Percentiles rank a stretch among this genome's conserved stretches.
phyloP scores from a whole-genome alignment of 2,113 vertebrate species.

The Chrysemys picta region DNA sequence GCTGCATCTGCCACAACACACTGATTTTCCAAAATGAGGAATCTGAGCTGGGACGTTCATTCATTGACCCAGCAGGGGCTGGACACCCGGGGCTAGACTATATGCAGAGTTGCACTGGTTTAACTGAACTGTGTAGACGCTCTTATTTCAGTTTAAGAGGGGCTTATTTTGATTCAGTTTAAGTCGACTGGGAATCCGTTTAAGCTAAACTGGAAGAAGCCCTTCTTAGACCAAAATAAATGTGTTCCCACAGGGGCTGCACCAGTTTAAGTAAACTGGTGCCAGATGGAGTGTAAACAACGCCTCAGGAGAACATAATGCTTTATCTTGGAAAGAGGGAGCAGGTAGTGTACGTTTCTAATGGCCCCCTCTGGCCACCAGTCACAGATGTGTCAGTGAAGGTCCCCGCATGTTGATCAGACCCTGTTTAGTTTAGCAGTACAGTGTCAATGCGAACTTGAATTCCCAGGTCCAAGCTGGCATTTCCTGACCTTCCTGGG shows the following conservation, averaged over 20 bases:
- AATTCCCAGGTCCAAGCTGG: not conserved
- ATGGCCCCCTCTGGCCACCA: not conserved
- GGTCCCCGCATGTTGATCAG: not conserved
- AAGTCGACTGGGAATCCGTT: not conserved
- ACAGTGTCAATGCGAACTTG: not conserved
- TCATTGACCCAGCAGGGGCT: not conserved
- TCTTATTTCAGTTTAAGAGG: not conserved
- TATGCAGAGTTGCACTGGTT: not conserved
- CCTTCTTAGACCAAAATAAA: not conserved
- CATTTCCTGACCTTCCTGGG: not conserved
- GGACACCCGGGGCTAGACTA: not conserved
- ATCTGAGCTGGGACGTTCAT: not conserved
- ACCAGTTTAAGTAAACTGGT: not conserved
- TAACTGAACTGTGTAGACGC: not conserved
- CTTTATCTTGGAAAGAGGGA: not conserved
- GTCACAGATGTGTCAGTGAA: not conserved
- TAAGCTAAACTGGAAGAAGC: not conserved
- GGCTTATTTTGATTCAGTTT: not conserved
- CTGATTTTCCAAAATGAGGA: not conserved
- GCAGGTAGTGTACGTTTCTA: not conserved
- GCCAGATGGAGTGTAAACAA: not conserved
- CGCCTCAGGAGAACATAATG: not conserved
- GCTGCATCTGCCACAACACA: not conserved
- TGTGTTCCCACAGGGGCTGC: not conserved
- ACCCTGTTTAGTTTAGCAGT: not conserved